Conservation (phyloP, 2,113 vertebrate species). For the Anguilla japonica region DNA sequence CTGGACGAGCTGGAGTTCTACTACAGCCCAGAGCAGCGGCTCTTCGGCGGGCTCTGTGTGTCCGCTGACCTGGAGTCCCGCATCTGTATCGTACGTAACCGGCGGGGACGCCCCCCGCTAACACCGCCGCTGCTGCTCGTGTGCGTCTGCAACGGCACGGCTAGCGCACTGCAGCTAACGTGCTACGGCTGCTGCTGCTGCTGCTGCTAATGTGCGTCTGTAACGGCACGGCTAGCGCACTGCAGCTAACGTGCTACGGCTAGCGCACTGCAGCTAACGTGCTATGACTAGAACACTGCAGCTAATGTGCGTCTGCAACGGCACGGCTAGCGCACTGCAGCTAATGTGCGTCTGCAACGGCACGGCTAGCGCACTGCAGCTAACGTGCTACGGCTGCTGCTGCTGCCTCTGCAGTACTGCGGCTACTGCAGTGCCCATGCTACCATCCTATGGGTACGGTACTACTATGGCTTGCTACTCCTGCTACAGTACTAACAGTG, state of each 20-base stretch:
- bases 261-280: neutral
- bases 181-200: neutral
- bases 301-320: neutral
- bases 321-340: neutral
- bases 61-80: constrained; percentile 95
- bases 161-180: neutral
- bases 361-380: too few relatives aligned
- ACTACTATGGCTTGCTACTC: too few relatives aligned
- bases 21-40: constrained; percentile 71
- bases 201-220: neutral
- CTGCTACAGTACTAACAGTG: too few relatives aligned
- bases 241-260: neutral
- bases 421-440: too few relatives aligned
- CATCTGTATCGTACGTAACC: constrained; percentile 86
- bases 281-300: neutral
- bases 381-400: too few relatives aligned
- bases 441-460: too few relatives aligned
- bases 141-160: too few relatives aligned
- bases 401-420: too few relatives aligned
- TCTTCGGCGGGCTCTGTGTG: constrained; percentile 83
- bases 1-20: constrained; percentile 91
- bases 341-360: neutral
- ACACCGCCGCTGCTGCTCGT: too few relatives aligned
- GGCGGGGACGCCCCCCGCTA: neutral
- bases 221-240: neutral